Conservation (phyloP, 2,797 vertebrate species). For the Galagoides demidoff region DNA sequence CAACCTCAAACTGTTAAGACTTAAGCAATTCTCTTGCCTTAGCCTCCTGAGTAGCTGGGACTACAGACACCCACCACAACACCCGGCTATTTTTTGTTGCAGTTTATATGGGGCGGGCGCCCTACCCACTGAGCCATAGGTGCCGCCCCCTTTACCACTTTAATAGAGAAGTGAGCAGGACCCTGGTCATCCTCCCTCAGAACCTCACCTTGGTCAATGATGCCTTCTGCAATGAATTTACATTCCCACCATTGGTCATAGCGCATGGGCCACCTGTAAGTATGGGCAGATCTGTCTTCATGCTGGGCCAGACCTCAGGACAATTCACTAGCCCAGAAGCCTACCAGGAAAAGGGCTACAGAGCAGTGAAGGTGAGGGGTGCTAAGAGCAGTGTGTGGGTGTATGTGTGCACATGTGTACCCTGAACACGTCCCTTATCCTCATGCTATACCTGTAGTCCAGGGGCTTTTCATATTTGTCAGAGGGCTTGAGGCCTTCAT, state of each 20-base stretch:
- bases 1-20: too few species aligned
- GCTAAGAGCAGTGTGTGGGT: background rate
- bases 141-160: background rate
- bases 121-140: too few species aligned
- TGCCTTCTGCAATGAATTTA: conserved; percentile 99
- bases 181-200: background rate
- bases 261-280: conserved; percentile 94
- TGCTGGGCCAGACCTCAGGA: background rate
- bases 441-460: conserved; percentile 93
- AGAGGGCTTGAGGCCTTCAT: conserved; percentile 97
- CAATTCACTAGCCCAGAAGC: background rate
- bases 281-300: background rate
- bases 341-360: background rate
- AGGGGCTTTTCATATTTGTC: conserved; percentile 98
- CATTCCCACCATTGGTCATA: conserved; percentile 99
- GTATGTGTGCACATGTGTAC: background rate
- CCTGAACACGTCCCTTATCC: background rate
- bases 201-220: conserved; percentile 96
- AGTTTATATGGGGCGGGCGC: too few species aligned
- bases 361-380: background rate
- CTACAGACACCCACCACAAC: too few species aligned
- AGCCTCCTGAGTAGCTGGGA: too few species aligned
- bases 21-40: too few species aligned
- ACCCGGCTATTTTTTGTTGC: too few species aligned
- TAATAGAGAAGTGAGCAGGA: background rate